Conservation (phyloP, 2,113 vertebrate species). For the Rhynchopsitta pachyrhyncha region DNA sequence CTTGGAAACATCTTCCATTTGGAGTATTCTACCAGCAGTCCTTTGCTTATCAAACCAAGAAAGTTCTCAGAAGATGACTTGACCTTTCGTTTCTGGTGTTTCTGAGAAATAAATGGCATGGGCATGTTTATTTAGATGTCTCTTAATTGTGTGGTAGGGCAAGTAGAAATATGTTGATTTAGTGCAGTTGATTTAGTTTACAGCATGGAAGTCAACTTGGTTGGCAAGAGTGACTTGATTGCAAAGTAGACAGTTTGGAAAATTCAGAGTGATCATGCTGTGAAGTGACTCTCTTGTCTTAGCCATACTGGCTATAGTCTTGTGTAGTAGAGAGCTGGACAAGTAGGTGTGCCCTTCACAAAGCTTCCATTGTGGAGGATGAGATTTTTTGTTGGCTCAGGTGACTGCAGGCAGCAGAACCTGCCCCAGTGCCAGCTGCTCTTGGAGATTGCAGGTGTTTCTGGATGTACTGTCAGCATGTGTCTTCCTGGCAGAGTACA, state of each 20-base stretch:
- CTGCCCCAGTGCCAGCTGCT: neutral
- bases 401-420: neutral
- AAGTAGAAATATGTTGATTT: neutral
- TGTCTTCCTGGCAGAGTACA: neutral
- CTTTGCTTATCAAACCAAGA: slow-evolving; percentile 2
- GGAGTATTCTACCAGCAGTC: neutral
- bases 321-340: neutral
- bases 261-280: neutral
- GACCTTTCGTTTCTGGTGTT: slow-evolving; percentile 6
- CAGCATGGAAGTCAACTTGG: neutral
- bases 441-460: neutral
- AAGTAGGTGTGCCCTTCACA: neutral
- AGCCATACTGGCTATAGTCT: too few species aligned
- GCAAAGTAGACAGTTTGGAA: neutral
- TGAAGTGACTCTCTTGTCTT: neutral
- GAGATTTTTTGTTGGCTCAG: neutral
- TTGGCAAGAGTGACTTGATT: neutral
- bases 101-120: slow-evolving; percentile 56
- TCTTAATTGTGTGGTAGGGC: neutral
- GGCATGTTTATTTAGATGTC: slow-evolving; percentile 9
- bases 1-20: neutral
- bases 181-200: neutral
- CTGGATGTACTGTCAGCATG: neutral
- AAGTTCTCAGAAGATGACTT: slow-evolving; percentile 1
- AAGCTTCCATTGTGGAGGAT: neutral